phyloP scores from a whole-genome alignment of 2,888 invertebrate species.

The Druceiella hillmani region DNA sequence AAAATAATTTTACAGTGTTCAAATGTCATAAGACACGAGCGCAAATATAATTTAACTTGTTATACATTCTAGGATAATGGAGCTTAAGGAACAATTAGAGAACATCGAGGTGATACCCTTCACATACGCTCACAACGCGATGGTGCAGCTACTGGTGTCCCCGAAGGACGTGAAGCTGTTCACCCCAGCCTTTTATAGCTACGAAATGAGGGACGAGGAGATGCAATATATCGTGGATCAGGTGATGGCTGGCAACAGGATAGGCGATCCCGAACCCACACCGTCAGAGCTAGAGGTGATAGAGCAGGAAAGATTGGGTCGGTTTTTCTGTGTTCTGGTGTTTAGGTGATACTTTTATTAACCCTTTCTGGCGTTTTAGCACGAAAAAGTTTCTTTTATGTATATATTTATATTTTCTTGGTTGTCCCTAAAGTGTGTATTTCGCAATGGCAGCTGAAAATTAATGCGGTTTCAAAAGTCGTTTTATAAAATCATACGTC shows the following conservation, averaged over 20 bases:
- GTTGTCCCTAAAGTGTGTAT: too few species aligned
- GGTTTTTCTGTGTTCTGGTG: too few species aligned
- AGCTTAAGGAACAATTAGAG: conserved; percentile 52
- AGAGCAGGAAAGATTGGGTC: conserved; percentile 33
- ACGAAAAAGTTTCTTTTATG: too few species aligned
- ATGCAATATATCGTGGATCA: conserved; percentile 44
- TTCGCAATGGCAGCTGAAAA: too few species aligned
- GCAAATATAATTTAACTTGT: too few species aligned
- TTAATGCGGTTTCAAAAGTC: too few species aligned
- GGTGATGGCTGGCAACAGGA: conserved; percentile 39
- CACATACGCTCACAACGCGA: conserved; percentile 67
- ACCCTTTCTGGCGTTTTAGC: too few species aligned
- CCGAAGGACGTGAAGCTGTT: conserved; percentile 60
- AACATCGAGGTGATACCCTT: conserved; percentile 54
- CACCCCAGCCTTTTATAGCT: conserved; percentile 58
- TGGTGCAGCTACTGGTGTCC: conserved; percentile 62
- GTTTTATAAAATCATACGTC: too few species aligned
- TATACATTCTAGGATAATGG: conserved; percentile 55
- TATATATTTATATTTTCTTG: too few species aligned
- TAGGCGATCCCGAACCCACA: conserved; percentile 38
- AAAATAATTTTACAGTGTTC: too few species aligned
- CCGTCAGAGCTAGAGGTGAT: conserved; percentile 33
- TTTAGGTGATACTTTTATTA: too few species aligned
- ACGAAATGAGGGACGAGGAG: conserved; percentile 46
- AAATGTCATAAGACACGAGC: too few species aligned